Base-by-base conservation (phyloP, 2,113 vertebrate species). In the Albula glossodonta region DNA sequence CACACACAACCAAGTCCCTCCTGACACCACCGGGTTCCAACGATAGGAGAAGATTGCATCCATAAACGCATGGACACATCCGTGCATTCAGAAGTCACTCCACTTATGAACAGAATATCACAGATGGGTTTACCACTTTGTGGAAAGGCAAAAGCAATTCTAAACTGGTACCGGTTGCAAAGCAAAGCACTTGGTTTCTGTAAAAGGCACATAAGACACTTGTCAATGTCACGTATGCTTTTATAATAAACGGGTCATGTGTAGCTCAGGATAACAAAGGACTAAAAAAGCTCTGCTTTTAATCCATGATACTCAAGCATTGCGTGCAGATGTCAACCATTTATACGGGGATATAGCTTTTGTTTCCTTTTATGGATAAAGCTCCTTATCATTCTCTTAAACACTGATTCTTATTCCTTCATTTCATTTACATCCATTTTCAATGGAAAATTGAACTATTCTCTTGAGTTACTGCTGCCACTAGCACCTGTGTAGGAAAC, bases 251-350 rank as follows among this genome's bases (percentile, higher is more conserved):
- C 3, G 22, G 63, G 63, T 70, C 63, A 70, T 70, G 17, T 74
- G 22, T 74, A 9, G 70, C 10, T 74, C 8, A 25, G 6, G 22
- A 74, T 25, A 74, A 31, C 22, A 74, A 74, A n/a, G 70, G 31
- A 74, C 3, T 56, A 7, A 10, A 4, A 74, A 74, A 74, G 70
- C 70, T 88, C 87, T 87, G 66, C 81, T 90, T 87, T 86, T 86
- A 90, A 88, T 90, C 79, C 88, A 83, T 90, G 82, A 48, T 87
- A 78, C 83, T 91, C 89, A 81, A 19, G 84, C 89, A 89, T 92
- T 87, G 90, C 89, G 86, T 88, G 80, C 51, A 85, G 87, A 86
- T 56, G 78, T 90, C 83, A 84, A 63, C 83, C 83, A 86, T 90
- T 82, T 86, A 84, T 82, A 83, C 78, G 85, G 53, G 8, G 41